Percentiles rank a stretch among this genome's conserved stretches.
phyloP scores from a whole-genome alignment of 2,797 vertebrate species.

The Hoplostethus mediterraneus region DNA sequence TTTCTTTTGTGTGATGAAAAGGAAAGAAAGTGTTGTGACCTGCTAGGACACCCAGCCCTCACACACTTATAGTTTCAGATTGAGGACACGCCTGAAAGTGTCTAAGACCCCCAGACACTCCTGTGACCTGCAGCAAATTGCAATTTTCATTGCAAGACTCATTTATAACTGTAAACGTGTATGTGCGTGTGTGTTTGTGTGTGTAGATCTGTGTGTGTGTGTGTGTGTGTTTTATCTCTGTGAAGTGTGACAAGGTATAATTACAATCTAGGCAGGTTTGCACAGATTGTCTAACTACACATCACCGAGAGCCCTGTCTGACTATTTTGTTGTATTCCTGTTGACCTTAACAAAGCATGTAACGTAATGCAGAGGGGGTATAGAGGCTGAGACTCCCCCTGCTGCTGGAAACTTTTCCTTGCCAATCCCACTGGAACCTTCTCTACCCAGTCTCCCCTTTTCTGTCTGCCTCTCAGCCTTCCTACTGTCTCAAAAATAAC shows the following conservation, averaged over 20 bases:
- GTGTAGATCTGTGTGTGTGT: background rate
- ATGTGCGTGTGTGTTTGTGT: background rate
- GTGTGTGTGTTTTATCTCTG: constrained; percentile 15
- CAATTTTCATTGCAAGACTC: constrained; percentile 10
- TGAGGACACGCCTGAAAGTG: constrained; percentile 22
- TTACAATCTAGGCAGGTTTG: constrained; percentile 40
- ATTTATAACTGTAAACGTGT: background rate
- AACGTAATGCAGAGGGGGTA: background rate
- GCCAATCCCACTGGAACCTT: constrained; percentile 2
- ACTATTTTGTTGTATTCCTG: constrained; percentile 26
- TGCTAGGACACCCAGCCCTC: constrained; percentile 21
- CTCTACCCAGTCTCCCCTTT: too few species aligned
- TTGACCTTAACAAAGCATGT: constrained; percentile 29
- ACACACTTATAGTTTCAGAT: constrained; percentile 29
- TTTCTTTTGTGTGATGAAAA: constrained; percentile 25
- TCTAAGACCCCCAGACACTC: constrained; percentile 9
- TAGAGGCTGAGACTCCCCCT: background rate
- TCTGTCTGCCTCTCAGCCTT: background rate
- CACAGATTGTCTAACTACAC: constrained; percentile 45
- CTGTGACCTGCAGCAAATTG: constrained; percentile 46
- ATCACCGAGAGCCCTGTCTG: constrained; percentile 19
- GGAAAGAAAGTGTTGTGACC: constrained; percentile 37
- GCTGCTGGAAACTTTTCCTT: too few species aligned
- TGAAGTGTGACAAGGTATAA: constrained; percentile 41
- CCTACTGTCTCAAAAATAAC: background rate